These are phyloP conservation scores for Drosophila nasuta DNA, from an alignment of 1,140 invertebrate genomes.

Conservation along the genomic window DNA sequence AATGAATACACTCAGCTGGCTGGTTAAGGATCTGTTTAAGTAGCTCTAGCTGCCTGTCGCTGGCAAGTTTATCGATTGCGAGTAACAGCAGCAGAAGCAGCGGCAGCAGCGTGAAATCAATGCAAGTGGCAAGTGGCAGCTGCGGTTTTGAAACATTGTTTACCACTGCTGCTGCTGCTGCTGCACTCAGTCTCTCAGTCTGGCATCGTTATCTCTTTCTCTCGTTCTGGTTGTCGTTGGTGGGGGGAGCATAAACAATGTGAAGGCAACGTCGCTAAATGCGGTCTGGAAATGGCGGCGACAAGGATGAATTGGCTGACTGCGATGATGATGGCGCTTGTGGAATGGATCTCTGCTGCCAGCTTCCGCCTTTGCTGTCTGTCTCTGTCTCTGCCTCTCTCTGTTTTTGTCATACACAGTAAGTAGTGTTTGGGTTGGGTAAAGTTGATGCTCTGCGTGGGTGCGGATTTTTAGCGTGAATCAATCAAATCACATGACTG, in stretches of 20 bases:
- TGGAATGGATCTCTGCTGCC: too few species aligned
- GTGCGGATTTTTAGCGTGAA: constrained; percentile 78
- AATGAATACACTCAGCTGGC: constrained; percentile 59
- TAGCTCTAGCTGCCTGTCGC: constrained; percentile 48
- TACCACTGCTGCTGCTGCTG: constrained; percentile 34
- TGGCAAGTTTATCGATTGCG: constrained; percentile 41
- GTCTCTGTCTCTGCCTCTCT: too few species aligned
- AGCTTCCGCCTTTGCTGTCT: too few species aligned
- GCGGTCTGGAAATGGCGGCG: constrained; percentile 42
- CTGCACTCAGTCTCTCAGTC: constrained; percentile 10
- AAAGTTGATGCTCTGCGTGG: constrained; percentile 26
- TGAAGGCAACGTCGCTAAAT: constrained; percentile 43
- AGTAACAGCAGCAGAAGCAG: too few species aligned
- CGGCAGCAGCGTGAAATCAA: constrained; percentile 54
- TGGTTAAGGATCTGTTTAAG: constrained; percentile 54
- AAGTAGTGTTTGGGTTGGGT: constrained; percentile 11
- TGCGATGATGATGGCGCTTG: not conserved
- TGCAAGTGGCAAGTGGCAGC: constrained; percentile 62
- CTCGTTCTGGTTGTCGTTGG: not conserved
- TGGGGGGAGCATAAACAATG: constrained; percentile 49
- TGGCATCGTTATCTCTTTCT: constrained; percentile 12
- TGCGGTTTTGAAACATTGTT: constrained; percentile 71
- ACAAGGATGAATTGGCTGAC: constrained; percentile 52
- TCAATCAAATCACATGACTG: constrained; percentile 83
- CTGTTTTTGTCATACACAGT: not conserved